Evolutionary conservation across 2,888 invertebrate genomes (phyloP).

Genomic region (Smittia sp.): DNA sequence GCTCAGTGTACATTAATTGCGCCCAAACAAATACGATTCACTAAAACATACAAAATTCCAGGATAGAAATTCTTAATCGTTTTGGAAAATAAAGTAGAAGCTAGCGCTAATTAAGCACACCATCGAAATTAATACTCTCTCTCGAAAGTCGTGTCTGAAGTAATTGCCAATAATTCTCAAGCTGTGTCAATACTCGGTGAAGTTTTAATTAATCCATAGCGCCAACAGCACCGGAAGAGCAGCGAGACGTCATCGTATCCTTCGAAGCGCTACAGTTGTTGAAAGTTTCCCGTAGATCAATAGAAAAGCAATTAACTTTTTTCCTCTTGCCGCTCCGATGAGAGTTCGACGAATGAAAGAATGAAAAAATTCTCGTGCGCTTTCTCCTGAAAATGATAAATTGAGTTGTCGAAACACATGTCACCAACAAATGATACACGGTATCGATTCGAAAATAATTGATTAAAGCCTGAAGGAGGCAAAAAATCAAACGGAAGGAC

Average conservation of each 20-base stretch:
- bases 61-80: no score
- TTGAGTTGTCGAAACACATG: slow-evolving; percentile 30
- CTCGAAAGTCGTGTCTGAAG: neutral
- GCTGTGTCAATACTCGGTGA: neutral
- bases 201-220: slow-evolving; percentile 3
- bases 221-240: neutral
- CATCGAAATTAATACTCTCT: no score
- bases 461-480: neutral
- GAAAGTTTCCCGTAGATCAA: neutral
- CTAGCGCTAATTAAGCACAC: no score
- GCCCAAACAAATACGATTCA: no score
- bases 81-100: no score
- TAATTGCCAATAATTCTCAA: neutral
- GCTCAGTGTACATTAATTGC: no score
- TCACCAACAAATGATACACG: slow-evolving; percentile 35
- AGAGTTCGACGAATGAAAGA: neutral
- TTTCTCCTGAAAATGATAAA: slow-evolving; percentile 31
- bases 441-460: slow-evolving; percentile 37
- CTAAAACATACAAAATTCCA: no score
- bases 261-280: slow-evolving; percentile 1
- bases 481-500: neutral
- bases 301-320: slow-evolving; percentile 4
- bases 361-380: neutral
- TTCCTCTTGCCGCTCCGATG: neutral
- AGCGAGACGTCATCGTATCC: neutral